Evolutionary conservation across 2,797 vertebrate genomes (phyloP), one percentile per base, ranked within the genome.

Genomic region (Helarctos malayanus): DNA sequence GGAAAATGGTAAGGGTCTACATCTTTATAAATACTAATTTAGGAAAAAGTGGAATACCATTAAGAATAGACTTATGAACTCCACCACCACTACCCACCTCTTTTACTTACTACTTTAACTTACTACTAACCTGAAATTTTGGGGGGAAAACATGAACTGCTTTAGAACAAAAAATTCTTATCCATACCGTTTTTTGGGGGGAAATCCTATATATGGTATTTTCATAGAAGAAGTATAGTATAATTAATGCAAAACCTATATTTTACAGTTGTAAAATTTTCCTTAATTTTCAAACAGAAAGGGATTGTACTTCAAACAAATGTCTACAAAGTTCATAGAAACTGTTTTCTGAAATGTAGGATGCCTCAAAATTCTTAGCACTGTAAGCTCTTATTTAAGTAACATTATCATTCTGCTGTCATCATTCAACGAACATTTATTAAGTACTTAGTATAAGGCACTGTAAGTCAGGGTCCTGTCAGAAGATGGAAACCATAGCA

Each of bases 1-100:
- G 92, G 96, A 94, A 85, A 92, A 81, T 59, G 91, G 97, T 97
- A 97, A 97, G 95, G 10, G 29, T 16, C 11, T 5, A 18, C 1
- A 47, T 84, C 82, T 41, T 69, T 27, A 7, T 12, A 32, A 89
- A 52, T 21, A 63, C 14, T 35, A 9, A 41, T 18, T 59, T 82
- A 29, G 71, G 61, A 95, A 84, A 41, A 45, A 29, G n/a, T 45
- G 25, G 29, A 9, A 3, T 47, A 4, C n/a, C 32, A 3, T 68
- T 76, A 87, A 54, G 18, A 47, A 16, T 12, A n/a, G 32, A 21
- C 27, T 71, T 80, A 61, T 47, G 89, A 68, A 91, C 19, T 73
- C 14, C 27, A 38, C 41, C 16, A 9, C 52, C 15, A 38, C 29
- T 21, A 38, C 18, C 29, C 29, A n/a, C 59, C 45, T 88, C 32